Base-by-base conservation (phyloP, 2,888 invertebrate species). In the Thalpophila matura region DNA sequence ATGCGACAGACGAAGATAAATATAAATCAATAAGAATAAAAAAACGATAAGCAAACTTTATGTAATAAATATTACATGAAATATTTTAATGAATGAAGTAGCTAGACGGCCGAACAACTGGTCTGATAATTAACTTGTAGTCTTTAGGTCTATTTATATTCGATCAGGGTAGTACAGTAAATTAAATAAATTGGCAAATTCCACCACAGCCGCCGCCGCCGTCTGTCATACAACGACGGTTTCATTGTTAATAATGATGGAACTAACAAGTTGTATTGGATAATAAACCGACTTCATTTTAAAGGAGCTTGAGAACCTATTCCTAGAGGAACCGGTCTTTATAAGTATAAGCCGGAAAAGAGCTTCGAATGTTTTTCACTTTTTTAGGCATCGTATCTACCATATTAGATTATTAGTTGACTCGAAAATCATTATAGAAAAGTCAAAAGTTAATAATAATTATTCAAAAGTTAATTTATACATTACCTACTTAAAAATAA, bases 101-200 rank as follows among this genome's bases (percentile, higher is more conserved):
- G n/a, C n/a, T n/a, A 18, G 6, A 24, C 9, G 35, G 35, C 7
- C 10, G 3, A 27, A 26, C 20, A 22, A 27, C 33, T 16, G 12
- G 46, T 14, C 12, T 9, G 7, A 33, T 9, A 37, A 37, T 37
- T 35, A 35, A 22, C 29, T 46, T 4, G 27, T 45, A 22, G 33
- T 12, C 26, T 22, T n/a, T 6, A 22, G n/a, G 5, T 24, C 24
- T 38, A 29, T 63, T 38, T 45, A 16, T 65, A 63, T 66, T 57
- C 43, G 20, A 55, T 43, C 35, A 42, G 24, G 22, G 33, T 42
- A 18, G n/a, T 42, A 22, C 22, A 22, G 22, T 12, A 12, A 57
- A 67, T 66, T 63, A 66, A 57, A 20, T 57, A 46, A 46, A 63
- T 57, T 66, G 22, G 18, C 16, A 14, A 46, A 55, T 66, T 29